Conservation (phyloP, 2,113 vertebrate species). For the Cisticola juncidis region DNA sequence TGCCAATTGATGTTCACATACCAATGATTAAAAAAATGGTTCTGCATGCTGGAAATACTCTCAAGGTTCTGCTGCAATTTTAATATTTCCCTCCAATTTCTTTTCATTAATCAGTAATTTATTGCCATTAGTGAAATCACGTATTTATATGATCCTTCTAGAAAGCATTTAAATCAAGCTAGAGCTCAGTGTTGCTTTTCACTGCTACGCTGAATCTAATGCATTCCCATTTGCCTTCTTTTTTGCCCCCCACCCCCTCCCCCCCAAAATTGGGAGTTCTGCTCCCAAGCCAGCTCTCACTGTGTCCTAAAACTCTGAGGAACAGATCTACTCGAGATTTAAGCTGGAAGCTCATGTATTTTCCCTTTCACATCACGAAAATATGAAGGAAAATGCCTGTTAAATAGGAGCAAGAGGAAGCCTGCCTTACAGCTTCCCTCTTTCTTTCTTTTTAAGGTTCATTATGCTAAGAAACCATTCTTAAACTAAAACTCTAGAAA, state of each 20-base stretch:
- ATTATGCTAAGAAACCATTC: neutral
- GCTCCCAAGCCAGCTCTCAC: neutral
- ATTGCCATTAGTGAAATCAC: neutral
- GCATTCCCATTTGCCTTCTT: neutral
- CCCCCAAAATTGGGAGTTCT: neutral
- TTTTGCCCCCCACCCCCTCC: fast-evolving
- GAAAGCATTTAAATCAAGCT: neutral
- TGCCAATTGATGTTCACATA: neutral
- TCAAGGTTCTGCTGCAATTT: neutral
- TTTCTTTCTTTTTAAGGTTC: constrained; percentile 9
- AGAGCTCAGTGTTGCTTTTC: neutral
- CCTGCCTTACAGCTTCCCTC: constrained; percentile 17
- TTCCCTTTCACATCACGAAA: constrained; percentile 9
- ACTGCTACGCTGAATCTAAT: neutral
- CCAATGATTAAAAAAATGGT: neutral
- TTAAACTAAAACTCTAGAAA: neutral
- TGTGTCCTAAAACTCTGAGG: constrained; percentile 26
- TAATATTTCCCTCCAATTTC: neutral
- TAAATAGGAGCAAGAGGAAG: constrained; percentile 1
- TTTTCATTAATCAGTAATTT: neutral
- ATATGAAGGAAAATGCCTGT: constrained; percentile 30
- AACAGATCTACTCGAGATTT: constrained; percentile 4
- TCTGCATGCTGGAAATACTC: neutral
- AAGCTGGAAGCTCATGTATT: constrained; percentile 25
- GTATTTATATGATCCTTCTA: neutral